Evolutionary conservation across 2,888 invertebrate species (phyloP).

Genomic region (Cyrtodaria siliqua): DNA sequence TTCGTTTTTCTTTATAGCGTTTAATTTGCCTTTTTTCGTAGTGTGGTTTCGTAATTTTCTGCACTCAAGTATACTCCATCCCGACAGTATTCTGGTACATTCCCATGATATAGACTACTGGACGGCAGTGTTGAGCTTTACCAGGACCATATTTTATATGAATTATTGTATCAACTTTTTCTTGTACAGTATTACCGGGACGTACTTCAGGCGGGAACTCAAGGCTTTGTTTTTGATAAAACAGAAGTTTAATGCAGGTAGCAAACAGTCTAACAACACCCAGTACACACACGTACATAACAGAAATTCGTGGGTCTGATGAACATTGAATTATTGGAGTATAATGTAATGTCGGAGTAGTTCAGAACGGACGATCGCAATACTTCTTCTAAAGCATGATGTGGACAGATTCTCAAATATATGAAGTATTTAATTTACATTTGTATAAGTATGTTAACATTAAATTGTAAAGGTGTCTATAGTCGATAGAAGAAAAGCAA

Average conservation of each 20-base stretch:
- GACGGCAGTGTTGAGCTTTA: constrained; percentile 70
- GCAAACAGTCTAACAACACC: constrained; percentile 21
- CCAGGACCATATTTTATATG: constrained; percentile 79
- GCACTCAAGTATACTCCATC: neutral
- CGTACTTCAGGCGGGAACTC: constrained; percentile 79
- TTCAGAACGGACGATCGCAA: too few relatives aligned
- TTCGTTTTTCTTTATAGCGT: constrained; percentile 80
- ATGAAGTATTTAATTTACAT: too few relatives aligned
- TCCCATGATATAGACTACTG: constrained; percentile 56
- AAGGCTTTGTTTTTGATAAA: constrained; percentile 46
- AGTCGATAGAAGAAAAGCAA: too few relatives aligned
- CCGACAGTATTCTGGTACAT: neutral
- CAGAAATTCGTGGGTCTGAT: too few relatives aligned
- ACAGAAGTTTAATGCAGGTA: neutral
- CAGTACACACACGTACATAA: constrained; percentile 27
- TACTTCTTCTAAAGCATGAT: too few relatives aligned
- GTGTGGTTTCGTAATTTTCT: constrained; percentile 75
- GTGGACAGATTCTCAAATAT: too few relatives aligned
- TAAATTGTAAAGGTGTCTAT: too few relatives aligned
- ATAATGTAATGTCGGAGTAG: too few relatives aligned
- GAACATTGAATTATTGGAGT: too few relatives aligned
- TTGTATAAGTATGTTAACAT: too few relatives aligned
- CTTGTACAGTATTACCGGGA: constrained; percentile 81
- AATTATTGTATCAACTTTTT: constrained; percentile 84
- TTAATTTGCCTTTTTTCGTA: constrained; percentile 81